phyloP scores from a whole-genome alignment of 2,797 vertebrate genomes.

The Galaxias olidus region DNA sequence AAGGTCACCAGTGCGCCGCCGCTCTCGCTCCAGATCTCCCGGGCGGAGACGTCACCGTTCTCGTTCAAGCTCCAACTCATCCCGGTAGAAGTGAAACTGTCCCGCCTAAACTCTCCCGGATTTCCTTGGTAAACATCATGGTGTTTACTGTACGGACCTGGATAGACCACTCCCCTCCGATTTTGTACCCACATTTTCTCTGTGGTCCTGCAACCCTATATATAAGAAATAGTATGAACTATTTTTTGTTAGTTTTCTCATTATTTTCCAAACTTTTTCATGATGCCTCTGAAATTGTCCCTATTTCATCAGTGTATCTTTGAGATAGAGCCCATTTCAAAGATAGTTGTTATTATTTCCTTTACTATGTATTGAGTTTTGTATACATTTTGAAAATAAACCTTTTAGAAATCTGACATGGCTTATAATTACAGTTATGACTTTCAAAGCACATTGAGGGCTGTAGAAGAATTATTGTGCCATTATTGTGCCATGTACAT shows the following conservation, averaged over 20 bases:
- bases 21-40: constrained; percentile 89
- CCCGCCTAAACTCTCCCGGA: neutral
- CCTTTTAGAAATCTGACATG: neutral
- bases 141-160: too few relatives aligned
- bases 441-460: too few relatives aligned
- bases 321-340: neutral
- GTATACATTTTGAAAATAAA: constrained; percentile 24
- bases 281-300: too few relatives aligned
- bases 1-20: constrained; percentile 87
- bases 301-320: too few relatives aligned
- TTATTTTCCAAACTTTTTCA: too few relatives aligned
- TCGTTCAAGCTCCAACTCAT: constrained; percentile 97
- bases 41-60: constrained; percentile 93
- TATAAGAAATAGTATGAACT: too few relatives aligned
- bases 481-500: too few relatives aligned
- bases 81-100: constrained; percentile 78
- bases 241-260: too few relatives aligned
- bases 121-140: too few relatives aligned
- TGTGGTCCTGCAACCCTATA: neutral
- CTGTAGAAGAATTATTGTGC: too few relatives aligned
- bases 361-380: constrained; percentile 20
- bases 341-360: neutral
- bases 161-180: too few relatives aligned
- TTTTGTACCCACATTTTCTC: neutral
- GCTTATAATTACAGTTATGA: too few relatives aligned